Evolutionary conservation across 1,140 invertebrate genomes (phyloP).

Genomic region (Lethocerus indicus): DNA sequence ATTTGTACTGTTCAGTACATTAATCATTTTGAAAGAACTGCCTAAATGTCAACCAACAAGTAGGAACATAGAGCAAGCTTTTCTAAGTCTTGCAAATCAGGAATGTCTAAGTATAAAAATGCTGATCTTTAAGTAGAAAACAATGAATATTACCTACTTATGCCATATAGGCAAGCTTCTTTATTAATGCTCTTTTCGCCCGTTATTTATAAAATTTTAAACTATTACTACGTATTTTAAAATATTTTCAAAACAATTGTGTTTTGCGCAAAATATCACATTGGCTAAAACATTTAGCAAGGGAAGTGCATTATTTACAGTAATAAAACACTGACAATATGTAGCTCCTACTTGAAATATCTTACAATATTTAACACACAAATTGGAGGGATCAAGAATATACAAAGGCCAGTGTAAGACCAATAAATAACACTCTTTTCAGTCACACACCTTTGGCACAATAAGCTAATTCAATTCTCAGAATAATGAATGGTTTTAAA

Average conservation of each 20-base stretch:
- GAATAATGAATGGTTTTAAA: conserved; percentile 1
- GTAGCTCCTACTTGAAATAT: background rate
- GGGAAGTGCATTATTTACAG: conserved; percentile 1
- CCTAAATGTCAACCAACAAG: no score
- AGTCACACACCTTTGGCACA: conserved; percentile 2
- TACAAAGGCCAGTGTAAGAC: conserved; percentile 3
- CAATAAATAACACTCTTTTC: background rate
- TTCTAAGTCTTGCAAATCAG: no score
- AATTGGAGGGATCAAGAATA: conserved; percentile 4
- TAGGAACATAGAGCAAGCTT: no score
- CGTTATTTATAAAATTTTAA: background rate
- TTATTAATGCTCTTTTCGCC: no score
- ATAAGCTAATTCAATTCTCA: background rate
- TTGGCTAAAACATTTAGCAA: conserved; percentile 6
- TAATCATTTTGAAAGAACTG: no score
- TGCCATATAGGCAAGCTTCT: no score
- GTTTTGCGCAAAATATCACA: conserved; percentile 9
- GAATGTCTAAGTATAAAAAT: no score
- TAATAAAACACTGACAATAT: background rate
- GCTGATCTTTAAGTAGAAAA: no score
- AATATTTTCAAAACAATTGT: conserved; percentile 3
- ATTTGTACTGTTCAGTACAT: no score
- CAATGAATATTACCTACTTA: no score
- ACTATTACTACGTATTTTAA: background rate
- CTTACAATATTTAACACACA: conserved; percentile 2